Base-by-base conservation (phyloP, 2,797 vertebrate genomes). In the Acrossocheilus fasciatus region DNA sequence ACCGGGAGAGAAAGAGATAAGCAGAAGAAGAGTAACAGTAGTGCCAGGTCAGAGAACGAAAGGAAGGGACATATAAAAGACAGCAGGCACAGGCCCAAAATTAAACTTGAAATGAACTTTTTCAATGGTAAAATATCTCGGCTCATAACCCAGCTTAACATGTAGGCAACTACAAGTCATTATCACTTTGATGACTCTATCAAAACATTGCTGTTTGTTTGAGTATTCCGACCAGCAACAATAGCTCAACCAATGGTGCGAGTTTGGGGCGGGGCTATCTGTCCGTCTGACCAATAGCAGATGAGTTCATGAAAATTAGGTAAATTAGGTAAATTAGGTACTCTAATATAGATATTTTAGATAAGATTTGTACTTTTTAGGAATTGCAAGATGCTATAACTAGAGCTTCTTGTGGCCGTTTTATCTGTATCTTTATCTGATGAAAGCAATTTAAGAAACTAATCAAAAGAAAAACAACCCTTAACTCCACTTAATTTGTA, bases 1-100 rank as follows among this genome's bases (percentile, higher is more conserved):
- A 87, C 30, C 76, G 23, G 36, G 1, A 69, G 62, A 80, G 1
- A 83, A 41, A 81, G 20, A 84, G n/a, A 84, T 68, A 84, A 47
- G 59, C 41, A 81, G 52, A 45, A 73, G n/a, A 54, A 34, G 64
- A 73, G 20, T 2, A 84, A 76, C 45, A 26, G 26, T 66, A 50
- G 14, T 52, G 73, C 59, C 39, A 50, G 74, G 74, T 68, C 34
- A 54, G 47, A 68, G 6, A 52, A 30, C 2, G 15, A 76, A 84
- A 14, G 30, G 20, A 50, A 64, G 8, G 7, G 23, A 20, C 45
- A 41, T 18, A 36, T 52, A 41, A 36, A 39, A 39, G 30, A 50
- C 6, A 1, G 39, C 30, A 23, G 30, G 43, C 18, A 57, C 10
- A 59, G 41, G 20, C 2, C 41, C 45, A n/a, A 57, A 68, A 26